Evolutionary conservation across 2,113 vertebrate species (phyloP).

Genomic region (Diadophis punctatus): DNA sequence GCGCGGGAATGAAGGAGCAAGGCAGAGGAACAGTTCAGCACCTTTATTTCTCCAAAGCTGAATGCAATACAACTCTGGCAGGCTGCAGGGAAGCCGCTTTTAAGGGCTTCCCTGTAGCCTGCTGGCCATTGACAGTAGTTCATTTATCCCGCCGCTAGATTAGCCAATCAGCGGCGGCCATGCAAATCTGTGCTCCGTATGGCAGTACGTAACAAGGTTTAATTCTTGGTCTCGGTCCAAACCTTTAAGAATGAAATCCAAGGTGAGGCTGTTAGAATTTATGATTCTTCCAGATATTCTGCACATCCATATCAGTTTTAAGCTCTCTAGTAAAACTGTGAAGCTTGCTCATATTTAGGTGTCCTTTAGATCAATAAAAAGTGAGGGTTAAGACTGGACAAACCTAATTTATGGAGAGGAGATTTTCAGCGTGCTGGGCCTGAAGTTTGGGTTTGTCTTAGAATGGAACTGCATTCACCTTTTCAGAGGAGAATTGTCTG

Average conservation of each 20-base stretch:
- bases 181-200: no score
- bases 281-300: background rate
- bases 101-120: no score
- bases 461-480: background rate
- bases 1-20: no score
- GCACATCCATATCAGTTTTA: background rate
- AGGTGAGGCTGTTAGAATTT: background rate
- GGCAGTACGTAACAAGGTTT: background rate
- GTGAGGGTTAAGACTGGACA: background rate
- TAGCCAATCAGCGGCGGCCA: no score
- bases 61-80: no score
- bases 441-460: background rate
- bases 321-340: background rate
- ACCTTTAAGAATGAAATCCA: background rate
- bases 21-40: no score
- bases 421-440: background rate
- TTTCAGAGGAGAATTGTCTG: background rate
- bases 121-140: no score
- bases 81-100: no score
- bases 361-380: background rate
- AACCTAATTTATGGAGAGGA: background rate
- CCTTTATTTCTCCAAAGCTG: no score
- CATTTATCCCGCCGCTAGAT: no score
- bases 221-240: background rate
- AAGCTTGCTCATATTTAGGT: background rate